phyloP scores from a whole-genome alignment of 2,797 vertebrate species.

The Iguana delicatissima region DNA sequence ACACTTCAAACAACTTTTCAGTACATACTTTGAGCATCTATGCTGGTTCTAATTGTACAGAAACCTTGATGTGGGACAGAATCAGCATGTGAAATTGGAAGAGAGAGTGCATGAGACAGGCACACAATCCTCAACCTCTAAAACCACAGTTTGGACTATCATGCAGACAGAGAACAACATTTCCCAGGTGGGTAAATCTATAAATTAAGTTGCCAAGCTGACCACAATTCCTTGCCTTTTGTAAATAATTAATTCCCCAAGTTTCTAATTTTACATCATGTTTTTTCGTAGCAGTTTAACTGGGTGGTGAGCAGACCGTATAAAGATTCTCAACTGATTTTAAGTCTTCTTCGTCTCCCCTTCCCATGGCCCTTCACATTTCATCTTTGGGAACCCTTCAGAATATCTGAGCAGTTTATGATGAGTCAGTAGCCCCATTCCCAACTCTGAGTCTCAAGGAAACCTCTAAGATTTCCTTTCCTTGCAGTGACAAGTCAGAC shows the following conservation, averaged over 20 bases:
- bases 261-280: neutral
- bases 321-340: no score
- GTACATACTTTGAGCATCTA: neutral
- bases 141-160: neutral
- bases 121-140: neutral
- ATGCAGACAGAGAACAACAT: neutral
- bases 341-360: no score
- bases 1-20: neutral
- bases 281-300: neutral
- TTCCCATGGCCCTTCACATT: neutral
- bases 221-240: neutral
- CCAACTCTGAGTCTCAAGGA: neutral
- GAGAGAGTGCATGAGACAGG: neutral
- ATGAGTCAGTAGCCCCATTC: no score
- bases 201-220: neutral
- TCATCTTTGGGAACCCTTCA: neutral
- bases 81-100: neutral
- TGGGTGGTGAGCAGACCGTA: neutral
- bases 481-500: neutral
- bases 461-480: neutral
- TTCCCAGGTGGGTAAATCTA: neutral
- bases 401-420: neutral
- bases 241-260: neutral
- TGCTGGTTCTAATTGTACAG: neutral
- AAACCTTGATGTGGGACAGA: no score